These are phyloP conservation scores for Pachymerium ferrugineum DNA, from an alignment of 2,888 invertebrate genomes.

Conservation along the genomic window DNA sequence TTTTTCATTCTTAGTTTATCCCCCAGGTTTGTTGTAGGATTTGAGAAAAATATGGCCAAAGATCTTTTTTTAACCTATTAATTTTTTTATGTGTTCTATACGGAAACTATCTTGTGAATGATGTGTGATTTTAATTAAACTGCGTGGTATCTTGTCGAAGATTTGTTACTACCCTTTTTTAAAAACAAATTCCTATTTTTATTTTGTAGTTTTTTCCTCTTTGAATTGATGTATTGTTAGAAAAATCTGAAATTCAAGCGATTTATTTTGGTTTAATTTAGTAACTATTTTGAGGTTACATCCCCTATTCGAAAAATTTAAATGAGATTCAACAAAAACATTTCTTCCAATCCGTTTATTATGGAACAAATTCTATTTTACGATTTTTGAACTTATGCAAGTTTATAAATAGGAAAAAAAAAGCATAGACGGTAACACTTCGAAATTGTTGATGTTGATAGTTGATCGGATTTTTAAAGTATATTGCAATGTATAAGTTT, in stretches of 20 bases:
- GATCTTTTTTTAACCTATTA: not conserved
- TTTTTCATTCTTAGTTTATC: not conserved
- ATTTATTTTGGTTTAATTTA: too few relatives aligned
- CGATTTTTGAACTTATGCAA: not conserved
- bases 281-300: not conserved
- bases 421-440: too few relatives aligned
- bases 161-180: too few relatives aligned
- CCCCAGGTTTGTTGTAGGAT: not conserved
- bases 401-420: not conserved
- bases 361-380: not conserved
- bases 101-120: not conserved
- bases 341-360: constrained; percentile 1
- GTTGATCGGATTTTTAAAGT: not conserved
- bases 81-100: constrained; percentile 1
- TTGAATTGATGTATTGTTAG: too few relatives aligned
- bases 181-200: too few relatives aligned
- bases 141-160: too few relatives aligned
- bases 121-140: too few relatives aligned
- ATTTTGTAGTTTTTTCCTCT: too few relatives aligned
- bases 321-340: too few relatives aligned
- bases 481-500: not conserved
- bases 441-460: constrained; percentile 4
- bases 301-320: too few relatives aligned
- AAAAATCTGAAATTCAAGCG: too few relatives aligned
- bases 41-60: not conserved